Percentiles rank a stretch among this genome's conserved stretches.
phyloP scores from a whole-genome alignment of 2,888 invertebrate genomes.

The Acleris holmiana region DNA sequence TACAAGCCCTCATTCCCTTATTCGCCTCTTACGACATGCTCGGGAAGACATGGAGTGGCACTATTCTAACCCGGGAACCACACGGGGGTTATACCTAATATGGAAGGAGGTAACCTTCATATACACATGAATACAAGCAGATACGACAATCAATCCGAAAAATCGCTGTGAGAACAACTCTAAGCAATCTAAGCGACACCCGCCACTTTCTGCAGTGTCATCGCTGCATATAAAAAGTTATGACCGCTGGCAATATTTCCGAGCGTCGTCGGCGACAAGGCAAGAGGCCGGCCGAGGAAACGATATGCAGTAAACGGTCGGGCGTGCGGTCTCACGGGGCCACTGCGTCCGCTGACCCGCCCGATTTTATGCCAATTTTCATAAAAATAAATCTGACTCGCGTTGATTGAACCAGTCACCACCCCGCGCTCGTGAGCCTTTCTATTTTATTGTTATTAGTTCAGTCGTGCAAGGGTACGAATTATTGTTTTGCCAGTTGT shows the following conservation, averaged over 20 bases:
- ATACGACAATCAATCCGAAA: background rate
- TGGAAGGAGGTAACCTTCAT: background rate
- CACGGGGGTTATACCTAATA: too few relatives aligned
- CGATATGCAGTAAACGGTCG: constrained; percentile 84
- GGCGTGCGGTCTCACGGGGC: constrained; percentile 82
- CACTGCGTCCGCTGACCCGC: constrained; percentile 77
- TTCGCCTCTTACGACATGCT: too few relatives aligned
- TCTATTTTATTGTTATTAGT: constrained; percentile 84
- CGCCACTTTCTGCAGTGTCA: constrained; percentile 82
- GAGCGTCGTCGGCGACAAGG: constrained; percentile 57
- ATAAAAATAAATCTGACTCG: constrained; percentile 84
- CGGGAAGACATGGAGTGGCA: too few relatives aligned
- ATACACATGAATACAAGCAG: background rate
- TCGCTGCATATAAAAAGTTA: constrained; percentile 84
- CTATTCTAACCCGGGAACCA: too few relatives aligned
- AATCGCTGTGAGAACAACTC: constrained; percentile 53
- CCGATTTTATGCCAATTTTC: constrained; percentile 84
- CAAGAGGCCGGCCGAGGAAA: constrained; percentile 67
- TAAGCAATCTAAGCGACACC: constrained; percentile 50
- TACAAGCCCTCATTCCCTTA: too few relatives aligned
- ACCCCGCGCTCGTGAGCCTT: constrained; percentile 73
- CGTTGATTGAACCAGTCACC: constrained; percentile 84
- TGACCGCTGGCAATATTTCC: constrained; percentile 82
- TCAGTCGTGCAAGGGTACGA: constrained; percentile 79
- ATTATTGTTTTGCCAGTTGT: constrained; percentile 83